These are phyloP conservation scores for Halyomorpha halys DNA, from an alignment of 1,140 invertebrate genomes.

Conservation along the genomic window DNA sequence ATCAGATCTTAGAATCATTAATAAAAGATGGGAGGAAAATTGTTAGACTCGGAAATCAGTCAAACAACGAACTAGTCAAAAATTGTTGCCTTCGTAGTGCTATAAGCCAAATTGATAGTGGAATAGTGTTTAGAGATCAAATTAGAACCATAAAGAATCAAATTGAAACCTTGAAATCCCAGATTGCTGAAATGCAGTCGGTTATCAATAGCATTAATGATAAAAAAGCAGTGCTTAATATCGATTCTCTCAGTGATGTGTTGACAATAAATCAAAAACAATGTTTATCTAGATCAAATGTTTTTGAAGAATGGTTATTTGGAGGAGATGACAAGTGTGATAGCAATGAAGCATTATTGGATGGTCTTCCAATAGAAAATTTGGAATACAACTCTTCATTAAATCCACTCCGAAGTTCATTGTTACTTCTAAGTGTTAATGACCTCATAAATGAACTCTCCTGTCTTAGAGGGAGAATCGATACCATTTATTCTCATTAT, in stretches of 20 bases:
- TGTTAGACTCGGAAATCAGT: slow-evolving; percentile 61
- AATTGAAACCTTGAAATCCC: slow-evolving; percentile 6
- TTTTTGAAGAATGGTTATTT: slow-evolving; percentile 7
- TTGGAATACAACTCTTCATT: slow-evolving; percentile 7
- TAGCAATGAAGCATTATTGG: neutral
- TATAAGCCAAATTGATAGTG: neutral
- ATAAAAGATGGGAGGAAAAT: slow-evolving; percentile 43
- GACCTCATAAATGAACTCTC: neutral
- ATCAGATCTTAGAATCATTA: slow-evolving; percentile 76
- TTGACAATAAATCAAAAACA: neutral
- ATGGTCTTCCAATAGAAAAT: slow-evolving; percentile 2
- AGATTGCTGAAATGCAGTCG: slow-evolving; percentile 1
- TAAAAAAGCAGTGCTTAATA: neutral
- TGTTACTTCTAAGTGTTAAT: neutral
- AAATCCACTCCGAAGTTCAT: slow-evolving; percentile 1
- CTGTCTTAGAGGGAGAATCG: neutral
- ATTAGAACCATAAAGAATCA: slow-evolving; percentile 3
- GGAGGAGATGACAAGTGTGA: slow-evolving; percentile 9
- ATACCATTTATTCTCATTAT: neutral
- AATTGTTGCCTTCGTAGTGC: slow-evolving; percentile 34
- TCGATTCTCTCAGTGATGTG: neutral
- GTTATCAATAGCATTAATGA: neutral
- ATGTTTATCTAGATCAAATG: slow-evolving; percentile 4
- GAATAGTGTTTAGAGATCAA: neutral
- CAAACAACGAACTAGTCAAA: slow-evolving; percentile 46